These are phyloP conservation scores for Ophthalmolycus amberensis DNA, from an alignment of 2,113 vertebrate genomes.

Conservation along the genomic window DNA sequence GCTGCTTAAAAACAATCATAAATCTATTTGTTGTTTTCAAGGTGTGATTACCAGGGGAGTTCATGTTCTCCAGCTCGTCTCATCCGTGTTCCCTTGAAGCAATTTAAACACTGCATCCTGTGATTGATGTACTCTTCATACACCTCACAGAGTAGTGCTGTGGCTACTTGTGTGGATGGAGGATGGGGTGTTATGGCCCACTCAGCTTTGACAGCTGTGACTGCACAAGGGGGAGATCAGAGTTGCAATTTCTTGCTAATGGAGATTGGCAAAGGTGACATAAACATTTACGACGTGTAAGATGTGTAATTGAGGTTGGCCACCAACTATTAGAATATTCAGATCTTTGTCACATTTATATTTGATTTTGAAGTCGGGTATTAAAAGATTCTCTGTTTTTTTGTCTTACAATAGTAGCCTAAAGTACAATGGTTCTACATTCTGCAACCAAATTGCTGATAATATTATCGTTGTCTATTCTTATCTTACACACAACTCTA, in stretches of 20 bases:
- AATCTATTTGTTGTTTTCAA: constrained; percentile 34
- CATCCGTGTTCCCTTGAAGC: constrained; percentile 22
- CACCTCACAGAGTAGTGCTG: constrained; percentile 10
- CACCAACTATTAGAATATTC: neutral
- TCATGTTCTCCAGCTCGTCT: constrained; percentile 37
- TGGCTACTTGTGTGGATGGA: neutral
- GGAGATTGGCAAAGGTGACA: neutral
- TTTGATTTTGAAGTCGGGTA: neutral
- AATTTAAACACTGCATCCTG: constrained; percentile 7
- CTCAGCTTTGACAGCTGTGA: constrained; percentile 23
- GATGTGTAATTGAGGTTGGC: neutral
- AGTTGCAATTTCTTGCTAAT: neutral
- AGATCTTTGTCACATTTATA: neutral
- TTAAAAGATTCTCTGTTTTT: neutral
- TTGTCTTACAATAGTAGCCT: neutral
- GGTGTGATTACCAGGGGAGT: constrained; percentile 21
- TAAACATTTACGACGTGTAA: neutral
- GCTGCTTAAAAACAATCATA: too few relatives aligned
- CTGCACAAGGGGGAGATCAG: neutral
- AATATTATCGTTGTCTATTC: neutral
- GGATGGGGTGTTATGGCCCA: neutral
- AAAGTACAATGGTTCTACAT: neutral
- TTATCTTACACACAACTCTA: neutral
- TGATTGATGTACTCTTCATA: constrained; percentile 54
- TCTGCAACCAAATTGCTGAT: too few relatives aligned